These are phyloP conservation scores for Ditylenchus dipsaci DNA, from an alignment of 1,140 invertebrate genomes.

Conservation along the genomic window DNA sequence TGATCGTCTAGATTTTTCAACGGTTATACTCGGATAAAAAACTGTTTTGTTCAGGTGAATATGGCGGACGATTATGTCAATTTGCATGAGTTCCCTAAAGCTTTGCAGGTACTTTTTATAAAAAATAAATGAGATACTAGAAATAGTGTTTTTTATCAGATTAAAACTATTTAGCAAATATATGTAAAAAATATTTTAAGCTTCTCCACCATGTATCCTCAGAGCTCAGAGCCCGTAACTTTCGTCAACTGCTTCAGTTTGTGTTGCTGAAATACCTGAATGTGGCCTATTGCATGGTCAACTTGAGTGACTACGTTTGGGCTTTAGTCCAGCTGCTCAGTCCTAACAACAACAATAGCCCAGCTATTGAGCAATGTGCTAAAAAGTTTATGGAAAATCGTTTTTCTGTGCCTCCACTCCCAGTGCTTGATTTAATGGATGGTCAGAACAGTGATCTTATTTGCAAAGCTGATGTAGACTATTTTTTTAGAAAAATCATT, in stretches of 20 bases:
- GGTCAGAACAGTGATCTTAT: background rate
- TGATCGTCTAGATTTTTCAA: too few relatives aligned
- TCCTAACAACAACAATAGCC: background rate
- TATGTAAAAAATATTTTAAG: background rate
- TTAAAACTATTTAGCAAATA: too few relatives aligned
- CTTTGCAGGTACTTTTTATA: constrained; percentile 12
- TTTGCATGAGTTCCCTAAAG: constrained; percentile 1
- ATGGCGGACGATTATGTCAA: constrained; percentile 10
- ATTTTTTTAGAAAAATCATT: background rate
- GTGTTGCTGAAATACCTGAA: constrained; percentile 6
- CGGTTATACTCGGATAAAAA: too few relatives aligned
- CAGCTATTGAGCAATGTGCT: background rate
- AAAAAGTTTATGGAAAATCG: background rate
- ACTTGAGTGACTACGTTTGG: constrained; percentile 14
- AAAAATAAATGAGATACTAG: too few relatives aligned
- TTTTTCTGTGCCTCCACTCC: background rate
- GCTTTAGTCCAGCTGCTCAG: constrained; percentile 9
- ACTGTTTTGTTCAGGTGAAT: background rate
- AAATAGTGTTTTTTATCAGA: too few relatives aligned
- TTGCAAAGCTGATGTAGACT: background rate
- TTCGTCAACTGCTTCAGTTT: constrained; percentile 1
- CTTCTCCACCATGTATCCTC: background rate
- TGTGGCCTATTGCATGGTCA: constrained; percentile 8
- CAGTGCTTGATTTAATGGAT: background rate
- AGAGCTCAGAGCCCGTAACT: background rate